These are phyloP conservation scores for Euproctis similis DNA, from an alignment of 2,888 invertebrate species.

Conservation along the genomic window DNA sequence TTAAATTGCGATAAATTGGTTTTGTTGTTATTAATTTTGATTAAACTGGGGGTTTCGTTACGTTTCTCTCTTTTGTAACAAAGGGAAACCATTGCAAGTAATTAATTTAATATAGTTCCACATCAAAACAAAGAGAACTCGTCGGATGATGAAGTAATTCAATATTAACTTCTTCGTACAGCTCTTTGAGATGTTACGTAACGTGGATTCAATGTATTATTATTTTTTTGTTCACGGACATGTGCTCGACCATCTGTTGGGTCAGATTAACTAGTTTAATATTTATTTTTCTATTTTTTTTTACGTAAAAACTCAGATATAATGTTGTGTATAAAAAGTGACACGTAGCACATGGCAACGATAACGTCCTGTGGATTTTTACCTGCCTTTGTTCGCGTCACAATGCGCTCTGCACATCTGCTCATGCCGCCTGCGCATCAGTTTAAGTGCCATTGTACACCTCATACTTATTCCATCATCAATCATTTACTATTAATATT, in stretches of 20 bases:
- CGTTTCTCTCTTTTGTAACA: slow-evolving; percentile 74
- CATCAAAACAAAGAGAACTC: slow-evolving; percentile 45
- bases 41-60: slow-evolving; percentile 73
- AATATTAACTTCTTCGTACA: too few relatives aligned
- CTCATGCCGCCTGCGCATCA: slow-evolving; percentile 56
- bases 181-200: too few relatives aligned
- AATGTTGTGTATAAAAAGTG: too few relatives aligned
- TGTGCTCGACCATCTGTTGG: slow-evolving; percentile 67
- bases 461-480: slow-evolving; percentile 30
- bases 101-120: slow-evolving; percentile 64
- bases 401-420: slow-evolving; percentile 69
- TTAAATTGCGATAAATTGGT: slow-evolving; percentile 67
- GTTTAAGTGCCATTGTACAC: slow-evolving; percentile 33
- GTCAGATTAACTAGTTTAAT: slow-evolving; percentile 59
- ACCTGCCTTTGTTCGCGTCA: slow-evolving; percentile 69
- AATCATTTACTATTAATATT: slow-evolving; percentile 35
- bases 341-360: slow-evolving; percentile 70
- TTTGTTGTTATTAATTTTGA: slow-evolving; percentile 73
- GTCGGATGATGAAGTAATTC: slow-evolving; percentile 35
- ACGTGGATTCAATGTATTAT: too few relatives aligned
- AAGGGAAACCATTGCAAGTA: slow-evolving; percentile 72
- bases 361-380: slow-evolving; percentile 46
- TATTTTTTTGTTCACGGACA: slow-evolving; percentile 48
- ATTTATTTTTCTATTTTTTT: slow-evolving; percentile 43
- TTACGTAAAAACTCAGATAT: slow-evolving; percentile 61